Evolutionary conservation across 2,888 invertebrate species (phyloP).

Genomic region (Eumacrocentrus americanus): DNA sequence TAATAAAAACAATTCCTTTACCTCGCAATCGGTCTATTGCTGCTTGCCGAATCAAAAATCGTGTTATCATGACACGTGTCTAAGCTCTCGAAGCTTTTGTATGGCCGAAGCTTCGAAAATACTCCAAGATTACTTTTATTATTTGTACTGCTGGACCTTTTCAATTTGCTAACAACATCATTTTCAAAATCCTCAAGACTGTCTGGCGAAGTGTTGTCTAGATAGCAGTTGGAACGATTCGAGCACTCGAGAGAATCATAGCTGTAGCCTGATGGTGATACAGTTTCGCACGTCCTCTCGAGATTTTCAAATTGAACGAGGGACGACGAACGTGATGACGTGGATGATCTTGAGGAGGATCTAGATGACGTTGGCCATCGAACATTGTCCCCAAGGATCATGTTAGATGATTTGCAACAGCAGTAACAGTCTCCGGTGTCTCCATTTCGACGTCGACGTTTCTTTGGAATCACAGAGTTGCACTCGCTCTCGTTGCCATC

Average conservation of each 20-base stretch:
- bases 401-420: constrained; percentile 34
- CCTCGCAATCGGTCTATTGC: constrained; percentile 4
- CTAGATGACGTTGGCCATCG: constrained; percentile 56
- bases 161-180: constrained; percentile 4
- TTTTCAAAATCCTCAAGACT: constrained; percentile 60
- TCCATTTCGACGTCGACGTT: constrained; percentile 55
- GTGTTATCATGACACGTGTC: constrained; percentile 47
- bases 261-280: constrained; percentile 63
- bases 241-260: constrained; percentile 64
- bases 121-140: constrained; percentile 39
- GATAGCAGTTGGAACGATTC: constrained; percentile 49
- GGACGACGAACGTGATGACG: constrained; percentile 76
- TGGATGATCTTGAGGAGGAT: constrained; percentile 66
- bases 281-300: constrained; percentile 71
- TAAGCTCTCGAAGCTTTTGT: constrained; percentile 64
- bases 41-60: constrained; percentile 3
- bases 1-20: background rate
- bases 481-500: constrained; percentile 62
- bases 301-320: constrained; percentile 85
- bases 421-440: constrained; percentile 52
- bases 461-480: constrained; percentile 62
- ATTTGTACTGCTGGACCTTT: constrained; percentile 11
- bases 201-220: constrained; percentile 63
- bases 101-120: constrained; percentile 57
- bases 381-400: constrained; percentile 7